Evolutionary conservation across 1,140 invertebrate genomes (phyloP).

Genomic region (Cydia amplana): DNA sequence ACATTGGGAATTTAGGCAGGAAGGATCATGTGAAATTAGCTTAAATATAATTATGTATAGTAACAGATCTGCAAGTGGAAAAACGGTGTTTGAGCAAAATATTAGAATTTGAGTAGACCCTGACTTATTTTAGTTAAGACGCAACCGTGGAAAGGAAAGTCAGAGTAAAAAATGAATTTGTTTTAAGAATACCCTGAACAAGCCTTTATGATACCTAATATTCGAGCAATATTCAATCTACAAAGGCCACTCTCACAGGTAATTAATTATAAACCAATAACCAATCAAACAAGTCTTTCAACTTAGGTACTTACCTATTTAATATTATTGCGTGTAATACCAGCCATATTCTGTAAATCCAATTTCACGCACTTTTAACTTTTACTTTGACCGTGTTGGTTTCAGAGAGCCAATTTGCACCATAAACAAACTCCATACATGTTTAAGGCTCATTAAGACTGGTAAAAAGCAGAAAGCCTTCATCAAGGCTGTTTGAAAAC

Average conservation of each 20-base stretch:
- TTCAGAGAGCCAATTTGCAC: conserved; percentile 13
- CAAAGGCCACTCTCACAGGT: not conserved
- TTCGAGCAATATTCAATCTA: not conserved
- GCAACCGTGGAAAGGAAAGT: no score
- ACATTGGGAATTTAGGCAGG: not conserved
- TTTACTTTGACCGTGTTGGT: not conserved
- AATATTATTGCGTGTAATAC: not conserved
- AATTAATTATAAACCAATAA: not conserved
- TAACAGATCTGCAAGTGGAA: no score
- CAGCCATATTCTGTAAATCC: not conserved
- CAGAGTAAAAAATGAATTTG: no score
- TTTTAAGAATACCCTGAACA: no score
- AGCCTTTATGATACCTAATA: no score
- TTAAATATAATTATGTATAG: no score
- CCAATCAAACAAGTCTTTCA: not conserved
- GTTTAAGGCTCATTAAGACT: conserved; percentile 13
- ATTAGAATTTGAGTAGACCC: no score
- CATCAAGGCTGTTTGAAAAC: conserved; percentile 18
- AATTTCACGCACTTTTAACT: not conserved
- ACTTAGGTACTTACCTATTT: no score
- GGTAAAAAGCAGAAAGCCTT: conserved; percentile 25
- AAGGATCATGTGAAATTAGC: not conserved
- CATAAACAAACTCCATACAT: conserved; percentile 1
- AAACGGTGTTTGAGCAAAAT: no score
- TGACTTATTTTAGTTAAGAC: no score